These are phyloP conservation scores for Metopia argyrocephala DNA, from an alignment of 2,888 invertebrate species.

Conservation along the genomic window DNA sequence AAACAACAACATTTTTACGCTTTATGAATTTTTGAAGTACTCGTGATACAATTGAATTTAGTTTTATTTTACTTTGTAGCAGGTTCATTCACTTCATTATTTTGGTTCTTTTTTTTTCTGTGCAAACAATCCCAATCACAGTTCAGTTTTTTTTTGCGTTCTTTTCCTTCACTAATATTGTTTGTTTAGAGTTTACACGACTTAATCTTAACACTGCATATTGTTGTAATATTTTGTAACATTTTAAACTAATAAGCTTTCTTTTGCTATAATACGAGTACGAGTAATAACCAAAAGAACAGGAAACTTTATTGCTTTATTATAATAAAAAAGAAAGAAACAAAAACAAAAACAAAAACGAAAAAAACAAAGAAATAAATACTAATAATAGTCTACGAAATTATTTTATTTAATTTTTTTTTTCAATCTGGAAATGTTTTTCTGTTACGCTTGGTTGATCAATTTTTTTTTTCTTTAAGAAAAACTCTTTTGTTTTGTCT, in stretches of 20 bases:
- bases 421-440: not conserved
- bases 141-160: not conserved
- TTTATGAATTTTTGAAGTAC: conserved; percentile 52
- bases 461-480: conserved; percentile 34
- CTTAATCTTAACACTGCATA: conserved; percentile 55
- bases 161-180: conserved; percentile 24
- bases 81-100: too few relatives aligned
- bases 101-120: not conserved
- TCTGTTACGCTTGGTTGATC: conserved; percentile 54
- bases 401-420: not conserved
- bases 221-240: conserved; percentile 52
- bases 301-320: conserved; percentile 41
- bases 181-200: conserved; percentile 54
- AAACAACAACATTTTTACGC: conserved; percentile 45
- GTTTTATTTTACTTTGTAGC: too few relatives aligned
- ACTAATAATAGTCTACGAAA: conserved; percentile 45
- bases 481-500: conserved; percentile 43
- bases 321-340: not conserved
- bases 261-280: conserved; percentile 49
- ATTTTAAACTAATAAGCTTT: conserved; percentile 57
- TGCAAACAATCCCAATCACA: conserved; percentile 36
- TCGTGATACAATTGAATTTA: conserved; percentile 17
- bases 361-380: not conserved
- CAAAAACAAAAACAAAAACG: not conserved
- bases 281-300: conserved; percentile 33